Evolutionary conservation across 1,140 invertebrate genomes (phyloP).

Genomic region (Prorops nasuta): DNA sequence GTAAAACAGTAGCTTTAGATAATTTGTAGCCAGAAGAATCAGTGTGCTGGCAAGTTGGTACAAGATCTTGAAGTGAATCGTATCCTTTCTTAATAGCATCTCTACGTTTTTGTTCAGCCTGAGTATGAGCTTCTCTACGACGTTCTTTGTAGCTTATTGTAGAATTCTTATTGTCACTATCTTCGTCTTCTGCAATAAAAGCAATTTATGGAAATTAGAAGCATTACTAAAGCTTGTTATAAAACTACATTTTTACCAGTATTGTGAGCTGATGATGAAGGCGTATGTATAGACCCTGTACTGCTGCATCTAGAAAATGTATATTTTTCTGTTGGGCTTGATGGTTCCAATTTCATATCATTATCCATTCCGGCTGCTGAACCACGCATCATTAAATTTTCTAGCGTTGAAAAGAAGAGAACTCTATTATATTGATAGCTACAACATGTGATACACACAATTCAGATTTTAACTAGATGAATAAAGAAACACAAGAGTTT

Average conservation of each 20-base stretch:
- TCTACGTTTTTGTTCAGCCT: slow-evolving; percentile 94
- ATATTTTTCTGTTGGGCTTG: slow-evolving; percentile 65
- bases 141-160: slow-evolving; percentile 90
- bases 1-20: slow-evolving; percentile 93
- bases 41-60: slow-evolving; percentile 86
- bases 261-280: slow-evolving; percentile 83
- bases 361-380: slow-evolving; percentile 31
- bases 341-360: slow-evolving; percentile 64
- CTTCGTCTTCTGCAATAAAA: slow-evolving; percentile 77
- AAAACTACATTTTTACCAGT: slow-evolving; percentile 62
- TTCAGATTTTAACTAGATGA: background rate
- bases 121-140: slow-evolving; percentile 91
- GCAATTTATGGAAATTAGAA: slow-evolving; percentile 18
- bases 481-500: slow-evolving; percentile 1
- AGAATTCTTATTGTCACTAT: slow-evolving; percentile 77
- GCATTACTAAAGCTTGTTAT: slow-evolving; percentile 27
- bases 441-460: no score
- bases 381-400: slow-evolving; percentile 20
- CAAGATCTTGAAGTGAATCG: slow-evolving; percentile 85
- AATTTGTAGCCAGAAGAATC: slow-evolving; percentile 88
- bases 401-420: no score
- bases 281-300: slow-evolving; percentile 78
- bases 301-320: slow-evolving; percentile 80
- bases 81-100: slow-evolving; percentile 97
- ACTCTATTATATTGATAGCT: no score